Evolutionary conservation across 2,888 invertebrate genomes (phyloP).

Genomic region (Pimpla rufipes): DNA sequence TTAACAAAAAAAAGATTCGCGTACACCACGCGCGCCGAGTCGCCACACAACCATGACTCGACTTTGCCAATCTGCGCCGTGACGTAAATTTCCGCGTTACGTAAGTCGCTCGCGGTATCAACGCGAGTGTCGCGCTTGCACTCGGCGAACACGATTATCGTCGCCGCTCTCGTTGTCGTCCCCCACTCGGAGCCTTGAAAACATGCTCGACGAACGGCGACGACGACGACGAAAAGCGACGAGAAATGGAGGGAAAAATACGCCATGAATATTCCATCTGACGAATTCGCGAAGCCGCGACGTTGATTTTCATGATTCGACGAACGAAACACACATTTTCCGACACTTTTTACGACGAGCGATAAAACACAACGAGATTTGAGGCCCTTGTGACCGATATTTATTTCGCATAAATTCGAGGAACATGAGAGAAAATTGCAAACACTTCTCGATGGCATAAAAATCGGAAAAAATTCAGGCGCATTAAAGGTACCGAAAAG

Average conservation of each 20-base stretch:
- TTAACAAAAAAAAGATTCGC: background rate
- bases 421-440: too few relatives aligned
- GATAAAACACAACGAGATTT: too few relatives aligned
- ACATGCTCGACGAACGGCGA: background rate
- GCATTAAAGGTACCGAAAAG: too few relatives aligned
- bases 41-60: conserved; percentile 2
- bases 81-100: conserved; percentile 30
- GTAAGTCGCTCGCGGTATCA: background rate
- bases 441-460: too few relatives aligned
- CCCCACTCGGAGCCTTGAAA: background rate
- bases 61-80: background rate
- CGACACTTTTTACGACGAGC: too few relatives aligned
- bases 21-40: conserved; percentile 1
- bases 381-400: too few relatives aligned
- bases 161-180: background rate
- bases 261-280: conserved; percentile 18
- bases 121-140: background rate
- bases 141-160: background rate
- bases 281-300: background rate
- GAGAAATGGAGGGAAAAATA: background rate
- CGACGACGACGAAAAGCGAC: too few relatives aligned
- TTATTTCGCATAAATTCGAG: too few relatives aligned
- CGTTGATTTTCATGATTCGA: too few relatives aligned
- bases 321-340: too few relatives aligned
- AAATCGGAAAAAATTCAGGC: too few relatives aligned